Conservation (phyloP, 2,113 vertebrate species). For the Myrmecophaga tridactyla region DNA sequence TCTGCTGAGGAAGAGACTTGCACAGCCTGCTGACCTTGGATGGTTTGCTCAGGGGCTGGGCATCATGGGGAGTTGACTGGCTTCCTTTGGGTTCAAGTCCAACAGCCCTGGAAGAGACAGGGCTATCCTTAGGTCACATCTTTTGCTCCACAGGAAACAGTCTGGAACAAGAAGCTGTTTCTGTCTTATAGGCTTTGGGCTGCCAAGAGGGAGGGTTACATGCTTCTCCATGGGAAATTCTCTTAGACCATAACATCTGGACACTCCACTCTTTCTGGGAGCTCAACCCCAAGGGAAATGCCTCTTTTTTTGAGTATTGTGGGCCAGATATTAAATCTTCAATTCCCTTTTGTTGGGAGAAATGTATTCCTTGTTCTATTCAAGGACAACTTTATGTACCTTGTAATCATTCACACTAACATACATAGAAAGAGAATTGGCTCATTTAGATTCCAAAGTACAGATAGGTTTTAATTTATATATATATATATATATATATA, state of each 20-base stretch:
- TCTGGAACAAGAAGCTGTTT: neutral
- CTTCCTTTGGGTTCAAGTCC: neutral
- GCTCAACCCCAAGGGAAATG: neutral
- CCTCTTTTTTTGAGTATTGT: neutral
- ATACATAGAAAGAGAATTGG: neutral
- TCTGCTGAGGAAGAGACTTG: neutral
- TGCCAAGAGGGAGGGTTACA: neutral
- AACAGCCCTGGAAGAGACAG: neutral
- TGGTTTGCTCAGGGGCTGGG: neutral
- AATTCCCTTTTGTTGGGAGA: neutral
- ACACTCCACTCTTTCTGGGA: neutral
- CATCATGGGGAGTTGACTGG: neutral
- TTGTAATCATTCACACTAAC: neutral
- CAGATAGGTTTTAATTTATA: neutral
- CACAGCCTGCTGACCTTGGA: neutral
- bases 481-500: neutral
- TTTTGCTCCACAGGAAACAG: neutral
- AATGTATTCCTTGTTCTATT: neutral
- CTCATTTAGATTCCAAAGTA: constrained; percentile 25
- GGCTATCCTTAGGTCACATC: neutral
- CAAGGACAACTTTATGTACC: neutral
- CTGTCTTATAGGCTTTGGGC: neutral
- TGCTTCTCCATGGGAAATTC: neutral
- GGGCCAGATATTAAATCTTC: neutral
- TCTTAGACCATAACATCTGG: neutral